A percentile compares a stretch with the other conserved stretches of the same genome.
phyloP scores from a whole-genome alignment of 2,888 invertebrate genomes.

The Chironomus tentans region DNA sequence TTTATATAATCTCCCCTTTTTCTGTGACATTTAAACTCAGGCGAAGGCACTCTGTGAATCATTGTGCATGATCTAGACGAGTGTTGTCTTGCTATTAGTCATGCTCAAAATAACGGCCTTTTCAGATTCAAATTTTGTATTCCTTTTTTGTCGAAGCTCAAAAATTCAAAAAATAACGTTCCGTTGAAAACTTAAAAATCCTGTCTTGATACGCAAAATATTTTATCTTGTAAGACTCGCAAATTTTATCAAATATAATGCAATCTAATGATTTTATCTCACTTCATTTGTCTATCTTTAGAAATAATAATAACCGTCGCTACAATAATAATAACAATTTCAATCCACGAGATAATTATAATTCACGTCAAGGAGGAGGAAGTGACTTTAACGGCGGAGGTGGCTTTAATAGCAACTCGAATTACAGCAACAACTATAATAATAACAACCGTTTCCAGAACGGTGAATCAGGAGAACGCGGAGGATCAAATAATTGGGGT shows the following conservation, averaged over 20 bases:
- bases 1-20: too few relatives aligned
- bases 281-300: background rate
- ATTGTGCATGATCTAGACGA: too few relatives aligned
- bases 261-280: background rate
- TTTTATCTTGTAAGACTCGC: background rate
- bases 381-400: conserved; percentile 31
- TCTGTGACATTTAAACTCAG: too few relatives aligned
- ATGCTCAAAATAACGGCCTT: too few relatives aligned
- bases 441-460: conserved; percentile 37
- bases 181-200: too few relatives aligned
- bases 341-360: conserved; percentile 29
- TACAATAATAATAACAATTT: conserved; percentile 12
- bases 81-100: too few relatives aligned
- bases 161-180: too few relatives aligned
- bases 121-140: too few relatives aligned
- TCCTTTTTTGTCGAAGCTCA: too few relatives aligned
- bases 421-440: conserved; percentile 30
- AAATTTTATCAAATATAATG: background rate
- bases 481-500: conserved; percentile 39
- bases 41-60: too few relatives aligned
- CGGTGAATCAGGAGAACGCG: conserved; percentile 43
- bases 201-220: too few relatives aligned
- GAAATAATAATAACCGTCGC: conserved; percentile 26
- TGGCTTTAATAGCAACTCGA: conserved; percentile 27
- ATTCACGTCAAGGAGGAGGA: conserved; percentile 38